Percentiles rank a stretch among this genome's conserved stretches.
Evolutionary conservation across 2,113 vertebrate species (phyloP).

Genomic region (Periophthalmodon schlosseri): DNA sequence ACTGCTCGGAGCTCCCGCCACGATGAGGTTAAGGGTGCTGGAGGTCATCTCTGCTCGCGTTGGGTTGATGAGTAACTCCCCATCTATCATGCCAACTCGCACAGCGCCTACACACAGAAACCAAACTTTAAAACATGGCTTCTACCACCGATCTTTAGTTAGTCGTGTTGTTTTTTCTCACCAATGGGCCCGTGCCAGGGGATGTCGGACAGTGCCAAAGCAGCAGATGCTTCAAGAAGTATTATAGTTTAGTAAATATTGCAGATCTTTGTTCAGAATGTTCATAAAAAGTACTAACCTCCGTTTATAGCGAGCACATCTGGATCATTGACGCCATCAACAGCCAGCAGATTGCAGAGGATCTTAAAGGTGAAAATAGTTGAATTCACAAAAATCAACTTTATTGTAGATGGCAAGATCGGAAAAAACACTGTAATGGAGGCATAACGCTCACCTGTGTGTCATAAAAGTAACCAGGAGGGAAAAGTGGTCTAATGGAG

Average conservation of each 20-base stretch:
- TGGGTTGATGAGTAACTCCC: constrained; percentile 88
- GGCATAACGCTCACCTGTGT: constrained; percentile 85
- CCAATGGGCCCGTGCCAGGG: constrained; percentile 96
- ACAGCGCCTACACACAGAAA: constrained; percentile 84
- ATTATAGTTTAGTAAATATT: constrained; percentile 18
- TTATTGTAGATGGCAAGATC: background rate
- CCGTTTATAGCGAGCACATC: constrained; percentile 95
- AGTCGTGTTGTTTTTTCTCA: constrained; percentile 58
- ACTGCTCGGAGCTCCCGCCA: constrained; percentile 84
- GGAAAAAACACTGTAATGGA: background rate
- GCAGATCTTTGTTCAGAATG: background rate
- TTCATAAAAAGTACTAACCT: constrained; percentile 75
- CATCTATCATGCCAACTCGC: constrained; percentile 87
- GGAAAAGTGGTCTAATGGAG: constrained; percentile 92
- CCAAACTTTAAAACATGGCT: background rate
- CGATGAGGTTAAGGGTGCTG: constrained; percentile 88
- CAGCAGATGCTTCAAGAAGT: constrained; percentile 85
- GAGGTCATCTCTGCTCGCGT: constrained; percentile 87
- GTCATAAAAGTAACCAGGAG: constrained; percentile 94
- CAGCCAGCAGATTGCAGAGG: constrained; percentile 95
- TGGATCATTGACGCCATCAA: constrained; percentile 93
- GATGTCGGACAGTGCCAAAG: constrained; percentile 94
- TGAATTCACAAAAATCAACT: background rate
- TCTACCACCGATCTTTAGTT: background rate
- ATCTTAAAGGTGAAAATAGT: constrained; percentile 72